Conservation (phyloP, 1,140 invertebrate genomes). For the Aphelinus atriplicis region DNA sequence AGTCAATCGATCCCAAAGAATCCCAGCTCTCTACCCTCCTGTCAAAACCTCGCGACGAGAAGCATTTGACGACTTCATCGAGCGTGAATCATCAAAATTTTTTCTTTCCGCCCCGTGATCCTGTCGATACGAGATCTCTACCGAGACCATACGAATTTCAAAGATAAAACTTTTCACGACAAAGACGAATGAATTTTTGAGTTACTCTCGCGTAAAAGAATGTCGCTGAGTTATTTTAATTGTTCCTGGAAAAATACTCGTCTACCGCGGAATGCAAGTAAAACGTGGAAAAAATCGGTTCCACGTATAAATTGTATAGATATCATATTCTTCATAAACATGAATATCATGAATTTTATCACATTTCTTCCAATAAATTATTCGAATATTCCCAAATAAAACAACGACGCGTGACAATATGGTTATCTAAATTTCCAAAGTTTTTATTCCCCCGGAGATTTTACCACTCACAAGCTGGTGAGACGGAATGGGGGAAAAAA, state of each 20-base stretch:
- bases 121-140: constrained; percentile 16
- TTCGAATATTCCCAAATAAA: too few species aligned
- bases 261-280: background rate
- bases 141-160: constrained; percentile 23
- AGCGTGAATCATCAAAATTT: constrained; percentile 35
- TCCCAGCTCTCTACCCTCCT: constrained; percentile 19
- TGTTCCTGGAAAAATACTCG: constrained; percentile 15
- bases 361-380: too few species aligned
- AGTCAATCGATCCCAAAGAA: constrained; percentile 34
- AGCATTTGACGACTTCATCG: constrained; percentile 36
- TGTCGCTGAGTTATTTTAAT: constrained; percentile 4
- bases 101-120: background rate
- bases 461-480: background rate
- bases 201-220: constrained; percentile 4
- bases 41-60: constrained; percentile 29
- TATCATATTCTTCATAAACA: too few species aligned
- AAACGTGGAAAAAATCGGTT: too few species aligned
- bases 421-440: too few species aligned
- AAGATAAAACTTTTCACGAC: constrained; percentile 16
- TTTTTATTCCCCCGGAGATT: too few species aligned
- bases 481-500: background rate
- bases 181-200: constrained; percentile 24
- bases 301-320: too few species aligned
- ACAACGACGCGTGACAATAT: too few species aligned
- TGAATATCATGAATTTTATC: too few species aligned